Base-by-base conservation (phyloP, 2,113 vertebrate genomes). In the Gasterosteus nipponicus region DNA sequence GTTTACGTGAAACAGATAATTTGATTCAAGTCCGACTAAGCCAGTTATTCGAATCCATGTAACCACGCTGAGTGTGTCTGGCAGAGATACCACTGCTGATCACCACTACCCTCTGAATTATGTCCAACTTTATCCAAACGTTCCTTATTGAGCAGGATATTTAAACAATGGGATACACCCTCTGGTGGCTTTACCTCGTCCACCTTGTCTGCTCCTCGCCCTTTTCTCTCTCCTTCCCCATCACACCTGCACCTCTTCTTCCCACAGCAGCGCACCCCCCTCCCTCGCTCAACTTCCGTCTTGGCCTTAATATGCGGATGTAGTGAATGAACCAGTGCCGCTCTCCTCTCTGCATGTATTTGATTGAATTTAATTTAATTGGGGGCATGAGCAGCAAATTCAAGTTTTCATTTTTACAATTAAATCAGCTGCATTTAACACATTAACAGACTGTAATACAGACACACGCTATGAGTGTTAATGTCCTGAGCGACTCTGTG, bases 291-390 rank as follows among this genome's bases (percentile, higher is more conserved):
- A 33, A 39, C 60, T 62, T 70, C 61, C 35, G 38, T 73, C 51
- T 78, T 73, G 61, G 22, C 62, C 29, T 83, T 64, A 81, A 85
- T 82, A 77, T 80, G 71, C 60, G 44, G 69, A 79, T 81, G 73
- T 75, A 75, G 81, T 64, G 80, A 84, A 69, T 33, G 75, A 75
- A 58, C 81, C 72, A 64, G 82, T 77, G 86, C 82, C 80, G 57
- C 80, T 71, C 70, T 31, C 72, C 89, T 81, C 83, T 85, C 82
- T 86, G 91, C 91, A 93, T 93, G 84, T 71, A 93, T 92, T 92
- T 89, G 84, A 77, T 90, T 87, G 91, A 92, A 93, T 92, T 92
- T 89, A 85, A 77, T 90, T 87, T 92, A 93, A 93, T 93, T 93
- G 89, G 82, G 82, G 80, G 74, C 61, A 78, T 80, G 79, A 73